These are phyloP conservation scores for Vollenhovia emeryi DNA, from an alignment of 1,140 invertebrate species.

Conservation along the genomic window DNA sequence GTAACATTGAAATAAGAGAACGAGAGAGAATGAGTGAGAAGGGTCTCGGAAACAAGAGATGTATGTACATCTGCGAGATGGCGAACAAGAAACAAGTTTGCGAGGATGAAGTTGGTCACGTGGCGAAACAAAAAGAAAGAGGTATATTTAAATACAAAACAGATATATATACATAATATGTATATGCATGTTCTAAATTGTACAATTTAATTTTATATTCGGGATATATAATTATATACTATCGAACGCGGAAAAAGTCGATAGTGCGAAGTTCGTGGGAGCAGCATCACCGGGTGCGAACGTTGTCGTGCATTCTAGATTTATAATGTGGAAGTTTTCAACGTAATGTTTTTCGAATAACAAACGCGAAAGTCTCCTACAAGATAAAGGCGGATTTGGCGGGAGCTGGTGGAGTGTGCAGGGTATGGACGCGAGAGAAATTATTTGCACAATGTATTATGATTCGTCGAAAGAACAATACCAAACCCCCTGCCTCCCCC, in stretches of 20 bases:
- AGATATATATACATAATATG: conserved; percentile 59
- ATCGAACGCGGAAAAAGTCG: conserved; percentile 18
- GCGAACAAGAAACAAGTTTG: conserved; percentile 1
- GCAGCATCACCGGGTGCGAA: conserved; percentile 38
- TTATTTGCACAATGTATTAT: conserved; percentile 74
- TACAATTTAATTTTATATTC: conserved; percentile 63
- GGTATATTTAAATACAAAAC: conserved; percentile 65
- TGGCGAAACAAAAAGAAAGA: conserved; percentile 53
- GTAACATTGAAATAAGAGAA: conserved; percentile 50
- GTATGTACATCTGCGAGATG: conserved; percentile 3
- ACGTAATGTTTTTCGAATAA: conserved; percentile 51
- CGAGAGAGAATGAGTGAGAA: conserved; percentile 50
- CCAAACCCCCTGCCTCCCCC: conserved; percentile 42
- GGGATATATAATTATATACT: conserved; percentile 31
- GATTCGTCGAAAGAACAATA: conserved; percentile 67
- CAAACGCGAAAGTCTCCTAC: conserved; percentile 27
- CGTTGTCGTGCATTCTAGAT: conserved; percentile 55
- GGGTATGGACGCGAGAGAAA: conserved; percentile 58
- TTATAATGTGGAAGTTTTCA: conserved; percentile 47
- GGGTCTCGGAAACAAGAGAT: conserved; percentile 25
- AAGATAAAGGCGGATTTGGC: conserved; percentile 29
- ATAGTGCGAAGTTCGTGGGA: conserved; percentile 32
- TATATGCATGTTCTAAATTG: conserved; percentile 69
- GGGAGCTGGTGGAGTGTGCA: conserved; percentile 44
- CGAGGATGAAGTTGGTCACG: conserved; percentile 43